Evolutionary conservation across 1,140 invertebrate species (phyloP).

Genomic region (Diplogasteroides magnus): DNA sequence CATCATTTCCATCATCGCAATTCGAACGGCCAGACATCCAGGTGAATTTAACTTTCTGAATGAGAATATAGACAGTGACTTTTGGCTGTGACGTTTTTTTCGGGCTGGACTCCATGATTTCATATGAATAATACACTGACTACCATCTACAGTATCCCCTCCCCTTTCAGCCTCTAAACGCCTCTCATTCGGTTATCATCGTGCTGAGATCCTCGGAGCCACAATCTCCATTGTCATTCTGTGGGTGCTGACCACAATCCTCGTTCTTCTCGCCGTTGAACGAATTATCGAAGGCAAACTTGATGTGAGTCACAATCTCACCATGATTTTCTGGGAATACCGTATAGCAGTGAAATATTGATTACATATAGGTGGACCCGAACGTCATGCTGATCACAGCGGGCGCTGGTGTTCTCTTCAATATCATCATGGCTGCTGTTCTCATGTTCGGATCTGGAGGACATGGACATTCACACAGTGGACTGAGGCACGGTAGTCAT

Average conservation of each 20-base stretch:
- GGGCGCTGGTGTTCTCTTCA: constrained; percentile 78
- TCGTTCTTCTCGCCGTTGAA: constrained; percentile 83
- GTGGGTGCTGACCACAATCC: constrained; percentile 74
- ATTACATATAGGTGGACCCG: constrained; percentile 68
- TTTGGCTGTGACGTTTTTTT: background rate
- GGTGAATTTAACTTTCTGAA: background rate
- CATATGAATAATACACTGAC: no score
- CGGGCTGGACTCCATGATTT: no score
- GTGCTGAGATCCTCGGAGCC: constrained; percentile 64
- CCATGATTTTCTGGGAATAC: no score
- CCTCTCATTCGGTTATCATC: constrained; percentile 74
- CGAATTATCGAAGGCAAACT: constrained; percentile 76
- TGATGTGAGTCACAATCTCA: constrained; percentile 15
- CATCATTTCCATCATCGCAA: constrained; percentile 88
- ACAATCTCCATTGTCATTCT: constrained; percentile 45
- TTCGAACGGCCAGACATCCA: constrained; percentile 75
- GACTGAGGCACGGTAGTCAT: constrained; percentile 1
- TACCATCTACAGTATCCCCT: no score
- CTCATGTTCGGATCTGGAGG: constrained; percentile 29
- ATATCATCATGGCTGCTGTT: constrained; percentile 67
- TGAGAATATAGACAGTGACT: background rate
- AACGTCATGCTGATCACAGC: constrained; percentile 88
- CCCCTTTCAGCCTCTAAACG: constrained; percentile 69
- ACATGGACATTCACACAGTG: constrained; percentile 30
- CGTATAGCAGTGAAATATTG: background rate